A percentile compares a stretch with the other conserved stretches of the same genome.
These are phyloP conservation scores for Mylabris phalerata DNA, from an alignment of 1,140 invertebrate species.

Conservation along the genomic window DNA sequence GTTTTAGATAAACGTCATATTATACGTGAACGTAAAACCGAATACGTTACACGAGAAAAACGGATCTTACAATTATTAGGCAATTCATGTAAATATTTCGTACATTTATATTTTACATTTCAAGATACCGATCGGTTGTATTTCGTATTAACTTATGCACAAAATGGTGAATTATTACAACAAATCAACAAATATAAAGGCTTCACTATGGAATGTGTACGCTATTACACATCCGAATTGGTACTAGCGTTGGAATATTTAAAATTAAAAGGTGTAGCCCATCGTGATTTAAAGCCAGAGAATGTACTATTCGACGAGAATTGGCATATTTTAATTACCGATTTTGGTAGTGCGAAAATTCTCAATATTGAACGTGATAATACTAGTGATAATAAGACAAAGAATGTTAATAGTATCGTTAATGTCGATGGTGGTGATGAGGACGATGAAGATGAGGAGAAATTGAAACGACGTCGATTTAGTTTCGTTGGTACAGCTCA, in stretches of 20 bases:
- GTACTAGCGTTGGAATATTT: conserved; percentile 88
- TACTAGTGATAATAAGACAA: conserved; percentile 4
- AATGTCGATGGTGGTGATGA: background rate
- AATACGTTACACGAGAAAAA: conserved; percentile 90
- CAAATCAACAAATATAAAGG: conserved; percentile 87
- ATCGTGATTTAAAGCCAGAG: conserved; percentile 87
- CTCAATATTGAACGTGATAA: conserved; percentile 43
- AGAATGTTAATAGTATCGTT: background rate
- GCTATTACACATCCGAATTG: conserved; percentile 92
- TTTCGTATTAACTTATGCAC: conserved; percentile 94
- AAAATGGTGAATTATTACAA: conserved; percentile 87
- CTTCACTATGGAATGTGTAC: conserved; percentile 82
- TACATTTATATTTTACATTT: conserved; percentile 92
- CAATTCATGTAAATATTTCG: conserved; percentile 72
- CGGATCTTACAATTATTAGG: conserved; percentile 77
- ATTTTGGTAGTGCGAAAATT: conserved; percentile 96
- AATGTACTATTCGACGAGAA: conserved; percentile 86
- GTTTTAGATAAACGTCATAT: conserved; percentile 92
- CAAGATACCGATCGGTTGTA: conserved; percentile 90
- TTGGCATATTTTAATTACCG: conserved; percentile 95
- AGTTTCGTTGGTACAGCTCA: conserved; percentile 99
- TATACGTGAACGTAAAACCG: conserved; percentile 84
- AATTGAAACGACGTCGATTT: conserved; percentile 53
- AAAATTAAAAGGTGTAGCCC: conserved; percentile 84
- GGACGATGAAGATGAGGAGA: conserved; percentile 26